Evolutionary conservation across 2,797 vertebrate genomes (phyloP), one percentile per base, ranked within the genome.

Genomic region (Gymnodraco acuticeps): DNA sequence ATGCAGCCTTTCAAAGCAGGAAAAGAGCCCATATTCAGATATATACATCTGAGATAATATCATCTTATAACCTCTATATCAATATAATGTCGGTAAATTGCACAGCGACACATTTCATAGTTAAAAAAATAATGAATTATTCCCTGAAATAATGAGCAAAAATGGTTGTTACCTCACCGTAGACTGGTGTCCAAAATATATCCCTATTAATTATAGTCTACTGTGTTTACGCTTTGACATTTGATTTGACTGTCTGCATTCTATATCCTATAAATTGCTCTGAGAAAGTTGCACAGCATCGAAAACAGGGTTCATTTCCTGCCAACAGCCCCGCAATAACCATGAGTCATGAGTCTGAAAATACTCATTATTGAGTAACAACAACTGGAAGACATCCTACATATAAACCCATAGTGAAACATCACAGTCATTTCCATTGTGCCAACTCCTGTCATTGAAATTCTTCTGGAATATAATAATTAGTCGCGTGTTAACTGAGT

Each of bases 401-500:
- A 52, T 11, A 7, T 6, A 38, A 11, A 3, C 31, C 9, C 19
- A 41, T 2, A 54, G 41, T 23, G 11, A 51, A 41, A 50, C 4
- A 13, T 54, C 10, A 53, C 52, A 64, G 65, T 42, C 60, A 8
- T 5, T 5, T 4, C 55, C 42, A 62, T 51, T 10, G 42, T 27
- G 27, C 33, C 7, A 9, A 0, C 16, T 38, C 38, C 17, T 11
- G 13, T 52, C 53, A 72, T 51, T 60, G 51, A 72, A 73, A 74
- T 62, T 31, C 45, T 43, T 27, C 2, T 50, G 46, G 42, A 15
- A 27, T 63, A 17, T 76, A 74, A 68, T 58, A 66, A 74, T 85
- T 69, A 64, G 52, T 47, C 56, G 13, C 6, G 1, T 47, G 31
- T 69, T 41, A 50, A 58, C 51, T 11, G 19, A 42, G 23, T 43